Conservation (phyloP, 2,888 invertebrate species). For the Erpobdella octoculata region DNA sequence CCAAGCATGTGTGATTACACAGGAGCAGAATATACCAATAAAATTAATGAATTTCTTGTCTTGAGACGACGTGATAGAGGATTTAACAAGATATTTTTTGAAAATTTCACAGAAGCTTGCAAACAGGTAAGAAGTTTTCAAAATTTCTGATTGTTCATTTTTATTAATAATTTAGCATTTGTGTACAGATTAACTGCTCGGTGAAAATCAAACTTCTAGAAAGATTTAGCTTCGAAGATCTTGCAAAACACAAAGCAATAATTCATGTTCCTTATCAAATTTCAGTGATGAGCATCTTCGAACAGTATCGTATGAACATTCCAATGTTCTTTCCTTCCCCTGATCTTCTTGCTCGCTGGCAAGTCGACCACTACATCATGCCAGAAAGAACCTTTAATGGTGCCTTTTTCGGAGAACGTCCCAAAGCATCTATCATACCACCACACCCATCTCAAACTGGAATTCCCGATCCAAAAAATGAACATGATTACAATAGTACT, state of each 20-base stretch:
- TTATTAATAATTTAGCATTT: background rate
- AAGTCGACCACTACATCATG: slow-evolving; percentile 30
- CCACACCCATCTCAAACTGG: slow-evolving; percentile 19
- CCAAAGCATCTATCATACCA: slow-evolving; percentile 45
- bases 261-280: slow-evolving; percentile 33
- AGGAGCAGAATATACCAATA: background rate
- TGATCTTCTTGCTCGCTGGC: slow-evolving; percentile 32
- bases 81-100: slow-evolving; percentile 8
- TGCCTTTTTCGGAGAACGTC: background rate
- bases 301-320: slow-evolving; percentile 35
- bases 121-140: background rate
- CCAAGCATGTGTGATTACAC: slow-evolving; percentile 26
- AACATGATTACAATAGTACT: slow-evolving; percentile 26
- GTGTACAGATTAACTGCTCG: background rate
- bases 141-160: background rate
- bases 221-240: slow-evolving; percentile 14
- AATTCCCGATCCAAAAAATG: slow-evolving; percentile 34
- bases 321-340: slow-evolving; percentile 34
- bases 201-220: slow-evolving; percentile 25
- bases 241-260: slow-evolving; percentile 28
- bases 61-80: slow-evolving; percentile 12
- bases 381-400: slow-evolving; percentile 27
- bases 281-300: slow-evolving; percentile 34
- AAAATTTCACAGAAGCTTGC: slow-evolving; percentile 9
- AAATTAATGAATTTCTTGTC: background rate